Percentiles rank a stretch among this genome's conserved stretches.
Evolutionary conservation across 2,888 invertebrate species (phyloP).

Genomic region (Rhopalosiphum nymphaeae): DNA sequence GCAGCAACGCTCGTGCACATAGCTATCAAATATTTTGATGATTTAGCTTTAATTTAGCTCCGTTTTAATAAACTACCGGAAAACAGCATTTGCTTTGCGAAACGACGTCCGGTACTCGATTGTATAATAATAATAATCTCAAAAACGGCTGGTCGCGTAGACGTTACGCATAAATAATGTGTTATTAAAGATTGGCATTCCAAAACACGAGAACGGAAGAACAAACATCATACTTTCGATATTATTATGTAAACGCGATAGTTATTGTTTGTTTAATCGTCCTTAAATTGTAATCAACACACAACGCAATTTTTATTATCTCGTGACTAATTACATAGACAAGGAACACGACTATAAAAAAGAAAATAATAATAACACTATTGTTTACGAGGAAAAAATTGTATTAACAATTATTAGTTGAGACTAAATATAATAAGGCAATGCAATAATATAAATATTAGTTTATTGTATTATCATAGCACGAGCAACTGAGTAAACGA

Average conservation of each 20-base stretch:
- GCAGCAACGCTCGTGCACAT: not conserved
- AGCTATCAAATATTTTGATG: not conserved
- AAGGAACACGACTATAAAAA: not conserved
- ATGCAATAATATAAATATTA: too few relatives aligned
- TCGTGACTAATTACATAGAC: not conserved
- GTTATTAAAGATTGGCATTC: not conserved
- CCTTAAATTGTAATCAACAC: not conserved
- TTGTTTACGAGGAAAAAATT: not conserved
- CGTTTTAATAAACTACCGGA: not conserved
- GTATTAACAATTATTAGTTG: too few relatives aligned
- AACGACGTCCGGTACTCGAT: not conserved
- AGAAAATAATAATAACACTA: not conserved
- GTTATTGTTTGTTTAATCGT: not conserved
- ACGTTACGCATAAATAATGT: not conserved
- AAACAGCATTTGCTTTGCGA: not conserved
- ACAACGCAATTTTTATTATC: not conserved
- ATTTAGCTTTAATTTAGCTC: not conserved
- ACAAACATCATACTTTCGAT: not conserved
- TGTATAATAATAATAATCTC: not conserved
- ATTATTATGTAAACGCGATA: not conserved
- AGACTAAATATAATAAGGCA: too few relatives aligned
- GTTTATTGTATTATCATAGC: too few relatives aligned
- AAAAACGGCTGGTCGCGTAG: not conserved
- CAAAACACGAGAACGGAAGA: not conserved
- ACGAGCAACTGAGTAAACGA: not conserved